phyloP scores from a whole-genome alignment of 1,140 invertebrate genomes.

The Brachystomella parvula region DNA sequence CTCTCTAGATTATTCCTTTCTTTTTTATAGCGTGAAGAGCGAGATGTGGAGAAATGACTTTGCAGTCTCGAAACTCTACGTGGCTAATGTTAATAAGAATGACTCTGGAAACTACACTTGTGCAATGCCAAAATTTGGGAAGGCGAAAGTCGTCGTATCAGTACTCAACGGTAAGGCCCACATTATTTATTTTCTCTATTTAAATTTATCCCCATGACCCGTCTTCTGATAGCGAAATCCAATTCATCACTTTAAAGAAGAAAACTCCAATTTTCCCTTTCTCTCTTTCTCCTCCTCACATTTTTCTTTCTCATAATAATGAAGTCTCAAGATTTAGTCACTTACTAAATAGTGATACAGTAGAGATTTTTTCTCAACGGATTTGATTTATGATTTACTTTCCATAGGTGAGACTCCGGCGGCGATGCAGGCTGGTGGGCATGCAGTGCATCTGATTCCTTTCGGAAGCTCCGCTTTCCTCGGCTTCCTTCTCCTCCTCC shows the following conservation, averaged over 20 bases:
- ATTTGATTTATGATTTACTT: conserved; percentile 19
- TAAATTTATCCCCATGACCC: background rate
- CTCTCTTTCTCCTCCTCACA: background rate
- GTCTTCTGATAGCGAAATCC: background rate
- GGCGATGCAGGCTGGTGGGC: conserved; percentile 32
- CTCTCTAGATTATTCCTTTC: too few relatives aligned
- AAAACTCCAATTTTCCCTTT: background rate
- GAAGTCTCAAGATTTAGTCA: too few relatives aligned
- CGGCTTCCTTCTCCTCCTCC: background rate
- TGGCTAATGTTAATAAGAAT: conserved; percentile 68
- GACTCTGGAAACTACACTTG: conserved; percentile 81
- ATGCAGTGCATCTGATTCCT: conserved; percentile 1
- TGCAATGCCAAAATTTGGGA: conserved; percentile 64
- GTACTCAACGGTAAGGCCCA: conserved; percentile 63
- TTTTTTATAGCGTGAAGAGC: conserved; percentile 63
- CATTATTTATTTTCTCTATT: conserved; percentile 4
- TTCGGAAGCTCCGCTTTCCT: background rate
- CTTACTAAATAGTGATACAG: too few relatives aligned
- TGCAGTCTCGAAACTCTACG: conserved; percentile 56
- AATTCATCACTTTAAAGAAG: background rate
- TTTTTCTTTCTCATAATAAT: too few relatives aligned
- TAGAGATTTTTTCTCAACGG: background rate
- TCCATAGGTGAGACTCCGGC: conserved; percentile 33
- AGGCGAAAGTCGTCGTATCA: conserved; percentile 66
- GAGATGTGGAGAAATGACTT: conserved; percentile 54